Base-by-base conservation (phyloP, 2,113 vertebrate species). In the Callopanchax toddi region DNA sequence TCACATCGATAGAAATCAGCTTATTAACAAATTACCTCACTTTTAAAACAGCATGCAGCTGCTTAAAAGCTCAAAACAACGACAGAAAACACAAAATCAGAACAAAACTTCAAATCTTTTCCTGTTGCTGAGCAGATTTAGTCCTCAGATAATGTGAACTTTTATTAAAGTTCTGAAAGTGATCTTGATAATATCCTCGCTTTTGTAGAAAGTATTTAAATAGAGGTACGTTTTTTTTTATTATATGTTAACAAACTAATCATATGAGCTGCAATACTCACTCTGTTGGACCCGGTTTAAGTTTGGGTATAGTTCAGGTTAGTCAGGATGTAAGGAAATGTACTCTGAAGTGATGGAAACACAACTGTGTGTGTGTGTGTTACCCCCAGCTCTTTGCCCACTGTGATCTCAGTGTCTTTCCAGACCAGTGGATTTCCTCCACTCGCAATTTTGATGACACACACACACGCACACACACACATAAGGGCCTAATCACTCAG, bases 371-470 rank as follows among this genome's bases (percentile, higher is more conserved):
- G 17, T 54, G 45, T 60, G 65, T 45, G 67, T 55, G 50, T 58
- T n/a, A 60, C 39, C 18, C 53, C 37, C 43, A 32, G 26, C 40
- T 63, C 45, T 42, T 42, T 78, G 83, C 74, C 80, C 71, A 78
- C 71, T 56, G 71, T 86, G 83, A 86, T 74, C 77, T 83, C 71
- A 86, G 52, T 32, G 61, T 68, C 59, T 45, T 64, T 56, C 45
- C 63, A 57, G 9, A 58, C 21, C 23, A 2, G 18, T 39, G 52
- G 51, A 36, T 11, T 54, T 13, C 57, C 52, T 65, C 61, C 67
- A 54, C 56, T 63, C 58, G 53, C n/a, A 42, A 45, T 13, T 58
- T 25, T n/a, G 8, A 43, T 21, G 29, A 42, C 21, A 50, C n/a
- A n/a, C n/a, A n/a, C n/a, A n/a, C n/a, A n/a, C n/a, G n/a, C 20